A percentile compares a stretch with the other conserved stretches of the same genome.
phyloP scores from a whole-genome alignment of 1,140 invertebrate genomes.

The Neelides sp. region DNA sequence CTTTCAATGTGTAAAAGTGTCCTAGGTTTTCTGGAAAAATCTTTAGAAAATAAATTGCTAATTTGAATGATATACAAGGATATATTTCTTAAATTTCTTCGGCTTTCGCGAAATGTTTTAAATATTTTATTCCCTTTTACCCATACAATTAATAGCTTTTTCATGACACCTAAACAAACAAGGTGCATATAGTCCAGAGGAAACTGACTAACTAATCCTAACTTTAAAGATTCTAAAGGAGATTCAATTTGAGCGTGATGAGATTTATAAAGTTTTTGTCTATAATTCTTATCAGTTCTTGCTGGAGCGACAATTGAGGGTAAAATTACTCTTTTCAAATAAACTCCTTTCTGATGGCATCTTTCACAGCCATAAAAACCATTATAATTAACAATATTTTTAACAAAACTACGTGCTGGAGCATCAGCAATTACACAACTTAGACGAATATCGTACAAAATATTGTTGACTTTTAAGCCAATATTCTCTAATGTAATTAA shows the following conservation, averaged over 20 bases:
- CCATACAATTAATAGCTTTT: conserved; percentile 31
- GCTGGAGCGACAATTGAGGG: conserved; percentile 26
- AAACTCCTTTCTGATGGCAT: conserved; percentile 32
- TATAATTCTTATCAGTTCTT: conserved; percentile 29
- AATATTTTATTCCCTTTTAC: conserved; percentile 32
- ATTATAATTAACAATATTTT: conserved; percentile 32
- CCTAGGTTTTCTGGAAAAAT: conserved; percentile 24
- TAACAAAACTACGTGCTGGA: conserved; percentile 36
- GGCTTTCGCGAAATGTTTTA: conserved; percentile 30
- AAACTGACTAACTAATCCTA: too few relatives aligned
- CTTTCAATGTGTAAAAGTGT: neutral
- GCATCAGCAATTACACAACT: conserved; percentile 34
- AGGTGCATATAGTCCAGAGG: too few relatives aligned
- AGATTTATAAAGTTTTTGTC: conserved; percentile 12
- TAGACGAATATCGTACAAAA: conserved; percentile 3
- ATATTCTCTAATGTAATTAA: conserved; percentile 8
- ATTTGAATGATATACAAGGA: conserved; percentile 14
- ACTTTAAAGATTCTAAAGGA: conserved; percentile 17
- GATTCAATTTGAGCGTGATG: conserved; percentile 23
- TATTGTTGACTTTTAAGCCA: conserved; percentile 3
- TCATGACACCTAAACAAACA: too few relatives aligned
- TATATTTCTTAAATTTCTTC: conserved; percentile 26
- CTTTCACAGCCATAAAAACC: conserved; percentile 35
- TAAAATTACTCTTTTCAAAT: conserved; percentile 18
- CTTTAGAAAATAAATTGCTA: conserved; percentile 23